These are phyloP conservation scores for Caenorhabditis doughertyi DNA, from an alignment of 2,888 invertebrate species.

Conservation along the genomic window DNA sequence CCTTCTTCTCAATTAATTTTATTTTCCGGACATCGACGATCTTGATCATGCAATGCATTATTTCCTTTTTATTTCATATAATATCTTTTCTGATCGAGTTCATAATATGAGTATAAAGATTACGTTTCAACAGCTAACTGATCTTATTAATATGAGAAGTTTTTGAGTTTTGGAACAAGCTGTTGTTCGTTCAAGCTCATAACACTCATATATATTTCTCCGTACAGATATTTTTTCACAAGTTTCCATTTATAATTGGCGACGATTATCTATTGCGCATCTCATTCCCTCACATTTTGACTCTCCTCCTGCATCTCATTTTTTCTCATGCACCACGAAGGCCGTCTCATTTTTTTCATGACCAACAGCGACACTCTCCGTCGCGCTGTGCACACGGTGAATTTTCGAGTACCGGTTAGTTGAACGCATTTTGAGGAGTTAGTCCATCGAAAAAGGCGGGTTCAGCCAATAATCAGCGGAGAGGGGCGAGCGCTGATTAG, in stretches of 20 bases:
- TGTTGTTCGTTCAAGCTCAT: slow-evolving; percentile 12
- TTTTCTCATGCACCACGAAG: slow-evolving; percentile 23
- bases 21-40: too few species aligned
- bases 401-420: too few species aligned
- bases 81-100: not conserved
- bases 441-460: too few species aligned
- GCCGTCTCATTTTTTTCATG: slow-evolving; percentile 25
- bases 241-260: slow-evolving; percentile 27
- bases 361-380: not conserved
- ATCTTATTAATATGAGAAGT: too few species aligned
- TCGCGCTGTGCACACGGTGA: slow-evolving; percentile 49
- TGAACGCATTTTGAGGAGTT: too few species aligned
- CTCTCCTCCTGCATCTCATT: not conserved
- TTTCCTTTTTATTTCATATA: not conserved
- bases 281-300: not conserved
- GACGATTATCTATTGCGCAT: slow-evolving; percentile 39
- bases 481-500: too few species aligned
- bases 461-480: too few species aligned
- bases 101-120: slow-evolving; percentile 47
- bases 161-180: too few species aligned
- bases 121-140: slow-evolving; percentile 4
- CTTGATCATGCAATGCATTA: not conserved
- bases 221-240: not conserved
- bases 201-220: not conserved
- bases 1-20: too few species aligned